These are phyloP conservation scores for Pseudochaenichthys georgianus DNA, from an alignment of 2,797 vertebrate species.

Conservation along the genomic window DNA sequence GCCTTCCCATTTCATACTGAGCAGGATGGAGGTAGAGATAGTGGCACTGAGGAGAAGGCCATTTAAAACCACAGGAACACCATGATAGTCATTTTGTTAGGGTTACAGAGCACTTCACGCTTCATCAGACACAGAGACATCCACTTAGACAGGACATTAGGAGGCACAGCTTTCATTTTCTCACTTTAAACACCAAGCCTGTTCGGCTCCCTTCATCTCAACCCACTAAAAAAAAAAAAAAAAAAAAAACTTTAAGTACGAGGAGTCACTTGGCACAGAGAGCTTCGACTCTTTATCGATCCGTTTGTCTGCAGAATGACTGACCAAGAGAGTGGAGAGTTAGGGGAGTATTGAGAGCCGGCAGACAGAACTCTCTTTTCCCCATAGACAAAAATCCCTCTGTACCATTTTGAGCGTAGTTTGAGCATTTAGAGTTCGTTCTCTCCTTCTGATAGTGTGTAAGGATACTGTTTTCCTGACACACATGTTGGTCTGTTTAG, in stretches of 20 bases:
- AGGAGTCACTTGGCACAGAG: slow-evolving; percentile 85
- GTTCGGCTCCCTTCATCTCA: slow-evolving; percentile 74
- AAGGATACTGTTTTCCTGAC: slow-evolving; percentile 86
- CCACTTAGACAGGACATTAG: slow-evolving; percentile 84
- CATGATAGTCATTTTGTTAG: slow-evolving; percentile 82
- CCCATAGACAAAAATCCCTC: slow-evolving; percentile 68
- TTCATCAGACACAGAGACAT: slow-evolving; percentile 83
- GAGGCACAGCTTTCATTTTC: slow-evolving; percentile 84
- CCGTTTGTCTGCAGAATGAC: slow-evolving; percentile 86
- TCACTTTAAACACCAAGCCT: slow-evolving; percentile 77
- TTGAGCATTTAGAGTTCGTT: slow-evolving; percentile 82
- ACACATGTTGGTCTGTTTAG: slow-evolving; percentile 87
- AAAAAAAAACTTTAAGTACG: slow-evolving; percentile 77
- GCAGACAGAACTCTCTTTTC: slow-evolving; percentile 65
- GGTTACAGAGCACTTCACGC: slow-evolving; percentile 84
- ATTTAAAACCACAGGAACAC: slow-evolving; percentile 79
- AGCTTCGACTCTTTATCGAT: slow-evolving; percentile 88
- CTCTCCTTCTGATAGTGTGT: slow-evolving; percentile 84
- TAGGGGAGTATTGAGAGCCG: slow-evolving; percentile 71
- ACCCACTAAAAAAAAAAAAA: slow-evolving; percentile 23
- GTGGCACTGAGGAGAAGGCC: slow-evolving; percentile 67
- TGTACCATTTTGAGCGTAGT: slow-evolving; percentile 77
- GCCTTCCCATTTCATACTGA: slow-evolving; percentile 65
- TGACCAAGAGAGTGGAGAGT: slow-evolving; percentile 83
- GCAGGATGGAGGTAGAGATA: slow-evolving; percentile 68